Conservation (phyloP, 2,113 vertebrate species). For the Electrona antarctica region DNA sequence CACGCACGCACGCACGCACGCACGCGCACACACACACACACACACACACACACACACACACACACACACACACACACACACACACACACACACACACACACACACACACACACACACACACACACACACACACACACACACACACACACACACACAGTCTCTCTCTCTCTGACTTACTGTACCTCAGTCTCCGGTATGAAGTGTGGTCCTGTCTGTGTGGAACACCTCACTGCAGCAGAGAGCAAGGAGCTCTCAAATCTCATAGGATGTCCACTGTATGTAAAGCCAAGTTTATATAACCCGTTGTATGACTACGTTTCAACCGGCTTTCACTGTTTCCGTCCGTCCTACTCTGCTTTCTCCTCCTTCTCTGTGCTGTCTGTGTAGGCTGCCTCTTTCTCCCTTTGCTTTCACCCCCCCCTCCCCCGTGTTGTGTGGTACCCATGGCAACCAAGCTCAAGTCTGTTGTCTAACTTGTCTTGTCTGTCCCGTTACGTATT, state of each 20-base stretch:
- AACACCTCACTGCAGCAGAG: too few relatives aligned
- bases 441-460: constrained; percentile 22
- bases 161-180: neutral
- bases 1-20: constrained; percentile 1
- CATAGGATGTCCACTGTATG: too few relatives aligned
- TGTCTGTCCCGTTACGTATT: too few relatives aligned
- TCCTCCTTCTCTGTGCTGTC: too few relatives aligned
- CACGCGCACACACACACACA: constrained; percentile 15
- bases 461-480: too few relatives aligned
- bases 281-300: too few relatives aligned
- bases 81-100: constrained; percentile 1
- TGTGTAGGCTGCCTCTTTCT: neutral
- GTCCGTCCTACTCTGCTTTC: too few relatives aligned
- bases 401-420: neutral
- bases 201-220: too few relatives aligned
- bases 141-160: constrained; percentile 2
- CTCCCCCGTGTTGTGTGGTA: neutral
- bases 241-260: too few relatives aligned
- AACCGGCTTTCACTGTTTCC: too few relatives aligned
- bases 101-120: constrained; percentile 21
- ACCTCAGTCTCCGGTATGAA: too few relatives aligned
- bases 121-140: constrained; percentile 9
- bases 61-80: constrained; percentile 2
- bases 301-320: too few relatives aligned
- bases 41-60: constrained; percentile 8